Base-by-base conservation (phyloP, 2,797 vertebrate genomes). In the Anabas testudineus region DNA sequence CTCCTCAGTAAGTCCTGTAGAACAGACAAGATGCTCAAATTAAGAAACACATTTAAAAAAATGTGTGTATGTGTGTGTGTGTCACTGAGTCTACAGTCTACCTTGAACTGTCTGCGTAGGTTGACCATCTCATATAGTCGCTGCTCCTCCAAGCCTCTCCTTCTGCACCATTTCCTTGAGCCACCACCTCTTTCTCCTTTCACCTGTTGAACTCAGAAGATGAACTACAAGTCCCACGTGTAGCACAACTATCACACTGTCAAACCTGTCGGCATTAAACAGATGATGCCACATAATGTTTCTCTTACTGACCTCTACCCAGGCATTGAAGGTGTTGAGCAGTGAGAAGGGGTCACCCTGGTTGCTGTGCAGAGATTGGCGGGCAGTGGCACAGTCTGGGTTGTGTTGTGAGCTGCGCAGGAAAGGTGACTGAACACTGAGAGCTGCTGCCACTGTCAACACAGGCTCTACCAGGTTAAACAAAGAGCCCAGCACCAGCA, bases 91-190 rank as follows among this genome's bases (percentile, higher is more conserved):
- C 18, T 32, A 22, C 7, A 24, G 7, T 84, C 48, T 69, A 94
- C 97, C 93, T 95, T 97, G 80, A 98, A 98, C 86, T 98, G 97
- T n/a, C 94, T 92, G 55, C 96, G 94, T 6, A 99, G 90, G 85
- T 99, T 97, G 84, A 96, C 93, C 71, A 97, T 96, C 84, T 98
- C 97, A 0, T 98, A 99, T 0, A 99, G 92, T 2, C 97, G 92
- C 42, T 98, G 97, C 64, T 99, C 97, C 82, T 97, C 97, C 56
- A 99, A 52, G 1, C 97, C 97, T 6, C 95, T 92, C 10, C 93
- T 93, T 26, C 95, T 92, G 78, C 97, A 98, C 97, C 97, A 98
- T 60, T 93, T 96, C 54, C 94, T 95, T 0, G 96, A 97, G 51
- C 83, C 87, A 0, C 91, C 80, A 0, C 93, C 85, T 30, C 92